Conservation (phyloP, 2,113 vertebrate genomes). For the Caloenas nicobarica region DNA sequence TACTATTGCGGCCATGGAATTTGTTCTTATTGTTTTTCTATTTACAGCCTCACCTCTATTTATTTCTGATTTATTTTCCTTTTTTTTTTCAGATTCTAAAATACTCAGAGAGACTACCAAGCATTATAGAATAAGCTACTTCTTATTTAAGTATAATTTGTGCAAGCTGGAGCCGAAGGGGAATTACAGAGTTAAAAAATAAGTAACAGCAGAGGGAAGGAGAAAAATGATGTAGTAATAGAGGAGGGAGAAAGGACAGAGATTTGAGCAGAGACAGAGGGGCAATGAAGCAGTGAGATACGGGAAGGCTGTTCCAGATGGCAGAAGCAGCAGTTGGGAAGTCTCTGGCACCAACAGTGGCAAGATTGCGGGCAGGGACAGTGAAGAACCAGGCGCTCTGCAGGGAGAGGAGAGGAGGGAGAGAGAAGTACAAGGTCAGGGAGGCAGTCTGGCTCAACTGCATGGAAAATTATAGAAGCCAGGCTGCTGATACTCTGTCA, state of each 20-base stretch:
- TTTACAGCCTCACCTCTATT: neutral
- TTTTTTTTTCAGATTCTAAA: neutral
- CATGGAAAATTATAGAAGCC: slow-evolving; percentile 15
- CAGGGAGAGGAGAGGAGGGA: neutral
- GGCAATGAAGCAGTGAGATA: slow-evolving; percentile 39
- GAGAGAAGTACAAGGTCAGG: slow-evolving; percentile 49
- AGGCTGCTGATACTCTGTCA: neutral
- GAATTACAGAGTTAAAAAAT: slow-evolving; percentile 26
- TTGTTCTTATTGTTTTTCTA: neutral
- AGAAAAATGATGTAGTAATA: neutral
- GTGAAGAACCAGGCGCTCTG: neutral
- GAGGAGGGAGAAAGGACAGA: neutral
- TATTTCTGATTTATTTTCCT: neutral
- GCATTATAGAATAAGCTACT: neutral
- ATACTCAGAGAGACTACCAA: neutral
- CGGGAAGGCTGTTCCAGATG: slow-evolving; percentile 48
- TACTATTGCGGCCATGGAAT: accelerated
- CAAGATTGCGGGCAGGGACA: slow-evolving; percentile 26
- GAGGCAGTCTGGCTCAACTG: slow-evolving; percentile 9
- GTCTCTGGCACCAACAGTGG: slow-evolving; percentile 41
- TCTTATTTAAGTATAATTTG: neutral
- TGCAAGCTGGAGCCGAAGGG: neutral
- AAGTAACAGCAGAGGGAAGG: neutral
- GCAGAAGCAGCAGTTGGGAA: slow-evolving; percentile 57
- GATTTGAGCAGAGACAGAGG: slow-evolving; percentile 3